These are phyloP conservation scores for Theretra japonica DNA, from an alignment of 2,888 invertebrate genomes.

Conservation along the genomic window DNA sequence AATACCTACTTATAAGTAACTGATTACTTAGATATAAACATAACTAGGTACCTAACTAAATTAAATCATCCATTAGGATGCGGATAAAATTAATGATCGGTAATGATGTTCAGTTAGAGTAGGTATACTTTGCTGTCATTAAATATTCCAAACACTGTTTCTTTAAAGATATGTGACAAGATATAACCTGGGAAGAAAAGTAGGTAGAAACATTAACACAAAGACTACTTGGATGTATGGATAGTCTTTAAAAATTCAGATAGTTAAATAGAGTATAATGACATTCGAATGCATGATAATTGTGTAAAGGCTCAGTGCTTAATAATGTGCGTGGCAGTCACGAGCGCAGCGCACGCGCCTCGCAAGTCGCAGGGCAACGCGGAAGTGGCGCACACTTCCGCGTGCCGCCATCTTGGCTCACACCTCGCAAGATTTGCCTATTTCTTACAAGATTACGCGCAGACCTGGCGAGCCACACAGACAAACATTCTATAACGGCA, in stretches of 20 bases:
- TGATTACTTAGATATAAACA: background rate
- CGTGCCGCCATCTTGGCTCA: conserved; percentile 81
- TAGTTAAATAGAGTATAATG: background rate
- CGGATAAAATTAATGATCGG: too few relatives aligned
- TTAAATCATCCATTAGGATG: too few relatives aligned
- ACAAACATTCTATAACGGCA: background rate
- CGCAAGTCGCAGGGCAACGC: conserved; percentile 77
- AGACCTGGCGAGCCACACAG: background rate
- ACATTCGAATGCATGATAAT: conserved; percentile 55
- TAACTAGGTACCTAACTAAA: background rate
- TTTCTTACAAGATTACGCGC: conserved; percentile 38
- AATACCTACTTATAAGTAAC: too few relatives aligned
- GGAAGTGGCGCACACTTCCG: conserved; percentile 81
- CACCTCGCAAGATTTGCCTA: conserved; percentile 74
- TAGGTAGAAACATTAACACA: too few relatives aligned
- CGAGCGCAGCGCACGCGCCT: conserved; percentile 71
- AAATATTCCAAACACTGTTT: too few relatives aligned
- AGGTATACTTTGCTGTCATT: too few relatives aligned
- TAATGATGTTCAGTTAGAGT: too few relatives aligned
- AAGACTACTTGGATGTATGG: too few relatives aligned
- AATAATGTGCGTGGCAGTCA: conserved; percentile 75
- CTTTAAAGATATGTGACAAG: too few relatives aligned
- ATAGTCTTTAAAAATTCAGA: background rate
- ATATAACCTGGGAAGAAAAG: too few relatives aligned
- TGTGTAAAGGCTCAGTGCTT: conserved; percentile 59